Evolutionary conservation across 2,888 invertebrate species (phyloP).

Genomic region (Apodemia zela): DNA sequence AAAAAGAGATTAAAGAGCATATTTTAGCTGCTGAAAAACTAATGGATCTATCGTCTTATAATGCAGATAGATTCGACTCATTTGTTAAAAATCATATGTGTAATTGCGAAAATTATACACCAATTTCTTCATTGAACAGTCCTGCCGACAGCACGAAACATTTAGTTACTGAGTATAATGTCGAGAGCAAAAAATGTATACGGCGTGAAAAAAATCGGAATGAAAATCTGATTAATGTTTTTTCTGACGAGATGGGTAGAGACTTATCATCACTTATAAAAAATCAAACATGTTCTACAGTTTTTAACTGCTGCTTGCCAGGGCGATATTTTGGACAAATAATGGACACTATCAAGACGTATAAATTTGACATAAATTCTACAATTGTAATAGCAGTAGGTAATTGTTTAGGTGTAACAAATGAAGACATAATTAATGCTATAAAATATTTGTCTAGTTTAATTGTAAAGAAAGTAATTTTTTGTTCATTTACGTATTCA

Average conservation of each 20-base stretch:
- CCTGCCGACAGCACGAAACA: not conserved
- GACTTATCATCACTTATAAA: not conserved
- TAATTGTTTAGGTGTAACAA: not conserved
- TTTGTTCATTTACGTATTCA: not conserved
- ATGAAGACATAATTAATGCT: not conserved
- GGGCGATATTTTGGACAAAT: not conserved
- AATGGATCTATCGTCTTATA: not conserved
- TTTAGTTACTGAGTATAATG: too few species aligned
- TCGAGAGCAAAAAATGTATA: not conserved
- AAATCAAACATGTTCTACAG: not conserved
- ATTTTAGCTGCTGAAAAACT: not conserved
- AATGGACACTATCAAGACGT: not conserved
- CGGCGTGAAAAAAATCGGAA: not conserved
- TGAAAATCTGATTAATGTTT: not conserved
- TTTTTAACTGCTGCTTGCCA: not conserved
- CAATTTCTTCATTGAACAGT: not conserved
- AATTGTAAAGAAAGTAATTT: not conserved
- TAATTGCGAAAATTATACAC: not conserved
- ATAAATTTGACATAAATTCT: not conserved
- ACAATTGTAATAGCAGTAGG: constrained; percentile 5
- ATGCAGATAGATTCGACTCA: not conserved
- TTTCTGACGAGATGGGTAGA: not conserved
- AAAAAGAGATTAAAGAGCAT: not conserved
- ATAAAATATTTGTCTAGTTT: not conserved
- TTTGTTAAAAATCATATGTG: constrained; percentile 1